phyloP scores from a whole-genome alignment of 2,888 invertebrate species.

The Drosophila siamana region DNA sequence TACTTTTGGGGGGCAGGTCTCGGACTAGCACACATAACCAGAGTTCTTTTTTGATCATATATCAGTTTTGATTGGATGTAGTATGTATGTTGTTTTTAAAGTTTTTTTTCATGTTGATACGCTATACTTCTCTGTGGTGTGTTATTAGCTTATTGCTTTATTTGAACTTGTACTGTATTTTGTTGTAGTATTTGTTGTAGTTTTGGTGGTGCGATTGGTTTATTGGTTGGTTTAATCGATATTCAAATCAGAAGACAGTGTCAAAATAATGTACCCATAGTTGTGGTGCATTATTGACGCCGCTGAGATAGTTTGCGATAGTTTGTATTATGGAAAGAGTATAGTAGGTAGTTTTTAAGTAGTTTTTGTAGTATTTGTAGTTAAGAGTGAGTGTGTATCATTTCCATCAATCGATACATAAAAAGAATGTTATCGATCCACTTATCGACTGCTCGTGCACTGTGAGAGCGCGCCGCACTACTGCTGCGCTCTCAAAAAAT shows the following conservation, averaged over 20 bases:
- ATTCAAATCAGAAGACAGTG: conserved; percentile 86
- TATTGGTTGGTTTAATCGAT: conserved; percentile 67
- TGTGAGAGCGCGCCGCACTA: conserved; percentile 46
- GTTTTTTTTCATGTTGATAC: conserved; percentile 67
- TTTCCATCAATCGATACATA: background rate
- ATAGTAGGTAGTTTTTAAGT: conserved; percentile 53
- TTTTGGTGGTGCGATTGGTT: conserved; percentile 50
- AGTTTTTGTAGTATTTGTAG: conserved; percentile 31
- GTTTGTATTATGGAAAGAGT: conserved; percentile 80
- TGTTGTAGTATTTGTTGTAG: conserved; percentile 55
- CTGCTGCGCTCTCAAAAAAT: conserved; percentile 38
- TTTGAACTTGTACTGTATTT: conserved; percentile 61
- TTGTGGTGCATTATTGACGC: conserved; percentile 81
- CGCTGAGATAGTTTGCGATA: conserved; percentile 77
- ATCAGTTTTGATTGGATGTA: conserved; percentile 14
- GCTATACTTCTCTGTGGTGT: conserved; percentile 77
- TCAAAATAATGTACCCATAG: conserved; percentile 85
- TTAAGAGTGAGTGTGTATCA: conserved; percentile 48
- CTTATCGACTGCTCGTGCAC: conserved; percentile 44
- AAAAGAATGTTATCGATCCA: conserved; percentile 16
- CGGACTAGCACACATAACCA: conserved; percentile 52
- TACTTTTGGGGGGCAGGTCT: conserved; percentile 39
- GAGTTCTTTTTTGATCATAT: conserved; percentile 7
- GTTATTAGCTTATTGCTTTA: conserved; percentile 17
- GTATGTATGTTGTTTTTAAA: conserved; percentile 36